Conservation (phyloP, 2,888 invertebrate species). For the Polyommatus iphigenia region DNA sequence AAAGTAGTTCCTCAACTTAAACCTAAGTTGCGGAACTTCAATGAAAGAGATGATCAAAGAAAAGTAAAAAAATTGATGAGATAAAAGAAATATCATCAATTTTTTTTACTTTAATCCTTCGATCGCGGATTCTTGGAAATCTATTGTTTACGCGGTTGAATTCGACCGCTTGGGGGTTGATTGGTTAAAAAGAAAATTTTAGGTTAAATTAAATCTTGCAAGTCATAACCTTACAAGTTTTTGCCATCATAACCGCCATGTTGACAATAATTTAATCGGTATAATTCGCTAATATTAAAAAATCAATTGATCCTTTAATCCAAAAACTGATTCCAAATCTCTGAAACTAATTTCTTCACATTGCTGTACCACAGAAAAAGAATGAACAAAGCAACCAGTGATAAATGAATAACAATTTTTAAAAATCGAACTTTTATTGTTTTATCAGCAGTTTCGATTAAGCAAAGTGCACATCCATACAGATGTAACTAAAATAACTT, state of each 20-base stretch:
- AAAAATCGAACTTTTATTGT: neutral
- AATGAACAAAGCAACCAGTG: neutral
- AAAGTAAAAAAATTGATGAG: no score
- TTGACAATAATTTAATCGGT: neutral
- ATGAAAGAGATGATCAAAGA: no score
- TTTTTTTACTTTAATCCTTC: no score
- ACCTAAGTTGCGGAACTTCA: no score
- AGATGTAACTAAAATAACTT: neutral
- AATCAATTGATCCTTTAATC: neutral
- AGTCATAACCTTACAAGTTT: neutral
- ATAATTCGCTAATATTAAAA: neutral
- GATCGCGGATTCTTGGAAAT: no score
- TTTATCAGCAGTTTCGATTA: neutral
- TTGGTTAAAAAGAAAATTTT: neutral
- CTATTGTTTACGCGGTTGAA: no score
- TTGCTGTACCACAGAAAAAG: neutral
- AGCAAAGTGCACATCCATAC: neutral
- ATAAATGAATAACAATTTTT: slow-evolving; percentile 9
- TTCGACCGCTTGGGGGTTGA: no score
- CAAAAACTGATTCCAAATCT: neutral
- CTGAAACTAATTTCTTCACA: neutral
- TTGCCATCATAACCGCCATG: neutral
- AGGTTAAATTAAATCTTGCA: neutral
- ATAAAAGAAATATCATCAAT: neutral
- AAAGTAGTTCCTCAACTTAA: no score